Percentiles rank a stretch among this genome's conserved stretches.
Conservation (phyloP, 1,140 invertebrate genomes). For the Caenorhabditis tropicalis region DNA sequence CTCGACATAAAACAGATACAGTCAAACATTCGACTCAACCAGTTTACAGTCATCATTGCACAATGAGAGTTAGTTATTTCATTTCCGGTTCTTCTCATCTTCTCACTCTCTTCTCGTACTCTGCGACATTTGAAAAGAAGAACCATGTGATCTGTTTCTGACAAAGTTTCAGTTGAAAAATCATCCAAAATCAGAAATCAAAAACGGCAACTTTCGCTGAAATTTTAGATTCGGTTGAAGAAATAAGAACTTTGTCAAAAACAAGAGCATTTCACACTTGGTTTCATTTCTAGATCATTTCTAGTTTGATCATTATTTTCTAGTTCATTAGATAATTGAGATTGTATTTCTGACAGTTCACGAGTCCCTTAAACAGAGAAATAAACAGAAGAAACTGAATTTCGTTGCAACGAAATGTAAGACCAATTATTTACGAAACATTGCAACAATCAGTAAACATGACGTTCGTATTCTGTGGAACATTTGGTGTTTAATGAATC, state of each 20-base stretch:
- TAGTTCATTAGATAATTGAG: too few species aligned
- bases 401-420: too few species aligned
- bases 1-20: slow-evolving; percentile 32
- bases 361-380: too few species aligned
- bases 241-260: too few species aligned
- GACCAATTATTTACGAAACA: background rate
- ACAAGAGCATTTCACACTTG: too few species aligned
- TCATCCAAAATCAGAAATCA: slow-evolving; percentile 14
- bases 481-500: slow-evolving; percentile 36
- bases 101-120: background rate
- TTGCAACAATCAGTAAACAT: background rate
- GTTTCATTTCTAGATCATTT: too few species aligned
- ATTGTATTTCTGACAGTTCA: too few species aligned
- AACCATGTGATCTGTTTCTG: slow-evolving; percentile 5
- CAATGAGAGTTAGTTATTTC: slow-evolving; percentile 1
- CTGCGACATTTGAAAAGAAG: too few species aligned
- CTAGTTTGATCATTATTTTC: too few species aligned
- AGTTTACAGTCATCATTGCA: slow-evolving; percentile 26
- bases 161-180: background rate
- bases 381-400: background rate
- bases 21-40: slow-evolving; percentile 33
- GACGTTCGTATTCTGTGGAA: slow-evolving; percentile 4
- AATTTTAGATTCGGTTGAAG: background rate
- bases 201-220: background rate
- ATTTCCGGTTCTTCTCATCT: background rate